These are phyloP conservation scores for Hemitrygon akajei DNA, from an alignment of 2,797 vertebrate genomes.

Conservation along the genomic window DNA sequence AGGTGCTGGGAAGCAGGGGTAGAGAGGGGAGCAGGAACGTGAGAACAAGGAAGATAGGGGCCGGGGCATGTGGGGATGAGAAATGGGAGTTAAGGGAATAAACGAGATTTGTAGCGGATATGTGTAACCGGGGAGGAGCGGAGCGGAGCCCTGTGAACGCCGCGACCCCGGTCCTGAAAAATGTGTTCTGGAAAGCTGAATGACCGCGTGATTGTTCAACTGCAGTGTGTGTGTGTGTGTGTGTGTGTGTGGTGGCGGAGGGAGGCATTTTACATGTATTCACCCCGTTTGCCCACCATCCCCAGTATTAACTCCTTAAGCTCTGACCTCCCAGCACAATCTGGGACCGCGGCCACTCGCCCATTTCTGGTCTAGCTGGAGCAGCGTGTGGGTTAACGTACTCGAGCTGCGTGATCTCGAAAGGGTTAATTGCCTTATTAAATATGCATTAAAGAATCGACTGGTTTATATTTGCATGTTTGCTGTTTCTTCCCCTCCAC, in stretches of 20 bases:
- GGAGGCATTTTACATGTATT: background rate
- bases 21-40: too few relatives aligned
- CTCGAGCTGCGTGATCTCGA: background rate
- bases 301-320: background rate
- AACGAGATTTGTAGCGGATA: background rate
- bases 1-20: background rate
- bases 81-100: background rate
- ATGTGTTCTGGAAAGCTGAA: background rate
- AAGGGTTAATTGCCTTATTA: background rate
- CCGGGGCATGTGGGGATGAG: background rate
- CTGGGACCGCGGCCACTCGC: background rate
- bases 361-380: too few relatives aligned
- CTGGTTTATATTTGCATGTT: slow-evolving; percentile 9
- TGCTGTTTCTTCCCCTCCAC: background rate
- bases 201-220: background rate
- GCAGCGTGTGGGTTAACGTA: background rate
- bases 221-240: background rate
- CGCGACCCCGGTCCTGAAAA: too few relatives aligned
- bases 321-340: background rate
- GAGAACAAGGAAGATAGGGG: too few relatives aligned
- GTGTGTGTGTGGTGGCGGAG: background rate
- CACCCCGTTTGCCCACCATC: background rate
- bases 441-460: background rate
- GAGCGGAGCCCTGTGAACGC: too few relatives aligned
- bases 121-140: too few relatives aligned